A percentile compares a stretch with the other conserved stretches of the same genome.
Evolutionary conservation across 2,888 invertebrate species (phyloP).

Genomic region (Drosophila emarginata): DNA sequence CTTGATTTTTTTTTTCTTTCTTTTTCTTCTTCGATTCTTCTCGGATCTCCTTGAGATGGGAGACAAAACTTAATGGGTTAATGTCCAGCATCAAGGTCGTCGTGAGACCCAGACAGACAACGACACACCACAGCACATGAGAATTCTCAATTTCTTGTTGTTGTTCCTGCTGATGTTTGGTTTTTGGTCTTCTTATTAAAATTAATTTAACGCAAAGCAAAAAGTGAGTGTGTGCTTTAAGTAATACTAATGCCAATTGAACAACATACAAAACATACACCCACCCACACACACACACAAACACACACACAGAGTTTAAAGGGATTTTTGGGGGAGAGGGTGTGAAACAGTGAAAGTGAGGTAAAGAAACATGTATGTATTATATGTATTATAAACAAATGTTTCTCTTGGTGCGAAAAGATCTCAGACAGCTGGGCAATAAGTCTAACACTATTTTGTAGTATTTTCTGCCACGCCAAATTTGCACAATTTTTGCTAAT

Average conservation of each 20-base stretch:
- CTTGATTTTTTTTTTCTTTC: too few species aligned
- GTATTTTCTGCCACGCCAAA: constrained; percentile 29
- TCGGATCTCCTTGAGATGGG: constrained; percentile 1
- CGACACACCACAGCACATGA: constrained; percentile 17
- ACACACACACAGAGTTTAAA: too few species aligned
- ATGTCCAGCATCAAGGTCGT: constrained; percentile 73
- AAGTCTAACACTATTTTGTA: constrained; percentile 38
- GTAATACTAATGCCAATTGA: constrained; percentile 17
- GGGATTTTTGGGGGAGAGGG: neutral
- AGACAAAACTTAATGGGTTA: constrained; percentile 66
- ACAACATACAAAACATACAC: constrained; percentile 25
- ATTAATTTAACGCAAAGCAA: constrained; percentile 63
- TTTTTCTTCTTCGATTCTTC: neutral
- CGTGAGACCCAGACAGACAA: constrained; percentile 40
- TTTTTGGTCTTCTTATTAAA: constrained; percentile 69
- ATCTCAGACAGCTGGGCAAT: constrained; percentile 59
- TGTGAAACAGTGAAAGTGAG: neutral
- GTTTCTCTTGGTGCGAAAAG: constrained; percentile 58
- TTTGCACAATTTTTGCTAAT: neutral
- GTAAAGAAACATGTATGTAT: neutral
- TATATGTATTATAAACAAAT: constrained; percentile 60
- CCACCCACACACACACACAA: constrained; percentile 6
- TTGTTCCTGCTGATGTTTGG: neutral
- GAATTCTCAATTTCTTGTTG: constrained; percentile 42
- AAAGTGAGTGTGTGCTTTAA: constrained; percentile 33